Evolutionary conservation across 2,113 vertebrate genomes (phyloP), one percentile per base, ranked within the genome.

Genomic region (Coptodon rendalli): DNA sequence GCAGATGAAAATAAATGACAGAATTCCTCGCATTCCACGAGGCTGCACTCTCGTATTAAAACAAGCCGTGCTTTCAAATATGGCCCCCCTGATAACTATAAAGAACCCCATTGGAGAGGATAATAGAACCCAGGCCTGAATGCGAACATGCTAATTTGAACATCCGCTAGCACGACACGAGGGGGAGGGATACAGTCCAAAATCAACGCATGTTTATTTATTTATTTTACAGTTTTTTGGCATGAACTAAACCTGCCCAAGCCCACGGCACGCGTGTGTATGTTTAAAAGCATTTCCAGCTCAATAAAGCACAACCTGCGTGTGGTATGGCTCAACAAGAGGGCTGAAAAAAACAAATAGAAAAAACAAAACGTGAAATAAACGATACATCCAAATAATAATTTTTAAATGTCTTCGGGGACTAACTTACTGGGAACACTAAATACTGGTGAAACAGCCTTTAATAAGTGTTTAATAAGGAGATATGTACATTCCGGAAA

Each of bases 101-200:
- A 96, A 95, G 71, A 85, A 81, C 85, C 86, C 84, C 91, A 66
- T 86, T 48, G 81, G 84, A 19, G 56, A 68, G 89, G 88, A 89
- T 94, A 95, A 94, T 95, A 87, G 93, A 95, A 92, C 36, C 91
- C 94, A 95, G 92, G 89, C 93, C 91, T 94, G 88, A 94, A 93
- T 87, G 80, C 79, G 43, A 91, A 90, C 91, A 93, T 89, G 90
- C 88, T 94, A 91, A 95, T 92, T 92, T 91, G 85, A 93, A 92
- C 91, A 95, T 95, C 94, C 89, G 73, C 86, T 86, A 38, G 80
- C 81, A 88, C 87, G 81, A 92, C 63, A 86, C 9, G 4, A 83
- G 43, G 76, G 80, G 54, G 22, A 22, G 16, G 76, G 9, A 27
- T 56, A 63, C 79, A 82, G 43, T 83, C 45, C 57, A 84, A 87